phyloP scores from a whole-genome alignment of 2,797 vertebrate species.

The Coreius guichenoti region DNA sequence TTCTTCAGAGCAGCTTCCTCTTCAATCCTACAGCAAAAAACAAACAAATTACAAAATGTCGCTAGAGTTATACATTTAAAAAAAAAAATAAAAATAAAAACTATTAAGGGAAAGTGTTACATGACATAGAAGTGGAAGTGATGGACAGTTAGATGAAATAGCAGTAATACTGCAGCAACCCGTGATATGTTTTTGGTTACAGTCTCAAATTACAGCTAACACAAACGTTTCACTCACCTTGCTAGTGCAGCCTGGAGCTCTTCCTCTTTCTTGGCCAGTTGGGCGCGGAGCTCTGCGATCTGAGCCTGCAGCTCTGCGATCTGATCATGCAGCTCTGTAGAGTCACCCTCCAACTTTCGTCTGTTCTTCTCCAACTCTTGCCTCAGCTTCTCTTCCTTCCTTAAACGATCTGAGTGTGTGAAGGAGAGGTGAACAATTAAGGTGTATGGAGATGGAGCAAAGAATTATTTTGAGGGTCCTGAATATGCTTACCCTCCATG shows the following conservation, averaged over 20 bases:
- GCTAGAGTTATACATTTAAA: too few species aligned
- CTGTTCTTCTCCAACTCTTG: conserved; percentile 96
- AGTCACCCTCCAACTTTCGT: conserved; percentile 94
- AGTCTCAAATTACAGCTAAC: background rate
- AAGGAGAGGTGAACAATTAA: background rate
- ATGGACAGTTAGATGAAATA: too few species aligned
- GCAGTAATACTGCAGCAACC: background rate
- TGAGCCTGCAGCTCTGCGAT: conserved; percentile 94
- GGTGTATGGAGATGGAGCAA: background rate
- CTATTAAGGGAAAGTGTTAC: background rate
- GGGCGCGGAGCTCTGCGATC: conserved; percentile 91
- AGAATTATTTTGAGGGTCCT: background rate
- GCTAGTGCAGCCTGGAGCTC: conserved; percentile 89
- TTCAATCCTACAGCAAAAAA: conserved; percentile 82
- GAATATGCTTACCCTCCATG: conserved; percentile 82
- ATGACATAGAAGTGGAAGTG: background rate
- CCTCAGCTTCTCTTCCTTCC: conserved; percentile 91
- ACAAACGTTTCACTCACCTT: conserved; percentile 73
- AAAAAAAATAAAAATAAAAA: too few species aligned
- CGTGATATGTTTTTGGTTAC: background rate
- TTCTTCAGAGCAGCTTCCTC: conserved; percentile 92
- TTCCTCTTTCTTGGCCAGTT: conserved; percentile 96
- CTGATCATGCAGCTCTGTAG: conserved; percentile 89
- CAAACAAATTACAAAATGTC: background rate
- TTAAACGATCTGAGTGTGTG: conserved; percentile 83